Conservation (phyloP, 2,797 vertebrate species). For the Spondyliosoma cantharus region DNA sequence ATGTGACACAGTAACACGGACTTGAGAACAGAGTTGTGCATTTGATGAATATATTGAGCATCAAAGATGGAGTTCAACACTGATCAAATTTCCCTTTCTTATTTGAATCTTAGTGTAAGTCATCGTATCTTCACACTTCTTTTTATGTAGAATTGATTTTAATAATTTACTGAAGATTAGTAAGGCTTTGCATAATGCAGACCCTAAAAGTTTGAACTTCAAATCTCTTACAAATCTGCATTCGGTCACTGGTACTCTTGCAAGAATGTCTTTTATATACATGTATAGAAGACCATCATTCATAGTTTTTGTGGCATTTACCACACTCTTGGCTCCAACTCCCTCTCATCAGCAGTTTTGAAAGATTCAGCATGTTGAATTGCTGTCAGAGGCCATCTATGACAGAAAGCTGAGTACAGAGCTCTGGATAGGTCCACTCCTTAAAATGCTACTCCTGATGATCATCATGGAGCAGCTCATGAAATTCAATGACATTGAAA, state of each 20-base stretch:
- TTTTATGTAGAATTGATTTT: constrained; percentile 10
- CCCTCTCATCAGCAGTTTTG: not conserved
- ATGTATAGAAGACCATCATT: constrained; percentile 7
- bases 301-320: not conserved
- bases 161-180: constrained; percentile 1
- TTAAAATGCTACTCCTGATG: not conserved
- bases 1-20: constrained; percentile 68
- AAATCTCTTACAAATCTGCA: not conserved
- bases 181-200: too few species aligned
- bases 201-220: not conserved
- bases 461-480: constrained; percentile 2
- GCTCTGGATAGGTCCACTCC: not conserved
- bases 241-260: not conserved
- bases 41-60: not conserved
- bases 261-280: not conserved
- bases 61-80: not conserved
- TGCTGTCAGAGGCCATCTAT: not conserved
- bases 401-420: constrained; percentile 7
- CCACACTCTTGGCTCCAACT: not conserved
- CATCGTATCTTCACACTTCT: not conserved
- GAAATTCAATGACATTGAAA: constrained; percentile 3
- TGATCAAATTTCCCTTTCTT: not conserved
- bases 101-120: not conserved
- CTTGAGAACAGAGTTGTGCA: constrained; percentile 40
- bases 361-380: not conserved